Evolutionary conservation across 1,140 invertebrate genomes (phyloP).

Genomic region (Dendrolimus kikuchii): DNA sequence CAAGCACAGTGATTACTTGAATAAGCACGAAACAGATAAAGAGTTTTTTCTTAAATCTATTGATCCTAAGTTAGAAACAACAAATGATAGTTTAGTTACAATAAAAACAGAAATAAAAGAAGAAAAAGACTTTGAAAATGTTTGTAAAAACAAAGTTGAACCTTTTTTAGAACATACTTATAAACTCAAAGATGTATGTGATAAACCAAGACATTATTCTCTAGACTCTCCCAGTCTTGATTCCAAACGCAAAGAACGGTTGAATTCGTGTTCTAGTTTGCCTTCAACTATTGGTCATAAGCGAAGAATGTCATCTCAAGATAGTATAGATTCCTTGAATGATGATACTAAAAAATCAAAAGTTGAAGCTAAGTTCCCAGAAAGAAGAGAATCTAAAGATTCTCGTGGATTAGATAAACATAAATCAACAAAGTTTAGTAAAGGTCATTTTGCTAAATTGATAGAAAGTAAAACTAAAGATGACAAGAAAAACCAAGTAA

Average conservation of each 20-base stretch:
- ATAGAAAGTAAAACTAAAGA: constrained; percentile 73
- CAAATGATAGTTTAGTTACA: constrained; percentile 18
- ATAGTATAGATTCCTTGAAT: constrained; percentile 75
- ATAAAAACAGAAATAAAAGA: constrained; percentile 46
- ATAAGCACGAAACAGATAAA: constrained; percentile 44
- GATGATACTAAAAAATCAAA: constrained; percentile 84
- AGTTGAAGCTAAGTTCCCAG: constrained; percentile 71
- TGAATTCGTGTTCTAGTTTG: constrained; percentile 74
- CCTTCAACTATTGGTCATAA: constrained; percentile 79
- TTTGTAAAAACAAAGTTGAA: constrained; percentile 34
- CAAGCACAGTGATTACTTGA: constrained; percentile 31
- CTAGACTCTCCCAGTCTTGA: constrained; percentile 64
- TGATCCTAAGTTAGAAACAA: constrained; percentile 16
- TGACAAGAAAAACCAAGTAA: constrained; percentile 69
- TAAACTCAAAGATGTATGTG: constrained; percentile 46
- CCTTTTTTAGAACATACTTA: constrained; percentile 23
- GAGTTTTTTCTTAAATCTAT: constrained; percentile 18
- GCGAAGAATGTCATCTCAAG: constrained; percentile 84
- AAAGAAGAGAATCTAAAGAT: constrained; percentile 84
- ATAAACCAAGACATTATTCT: constrained; percentile 69
- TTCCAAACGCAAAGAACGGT: constrained; percentile 70
- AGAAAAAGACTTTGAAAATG: constrained; percentile 34
- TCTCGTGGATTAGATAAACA: constrained; percentile 61
- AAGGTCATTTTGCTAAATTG: constrained; percentile 68
- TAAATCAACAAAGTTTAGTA: constrained; percentile 68